Base-by-base conservation (phyloP, 2,797 vertebrate genomes). In the Agapornis canus region DNA sequence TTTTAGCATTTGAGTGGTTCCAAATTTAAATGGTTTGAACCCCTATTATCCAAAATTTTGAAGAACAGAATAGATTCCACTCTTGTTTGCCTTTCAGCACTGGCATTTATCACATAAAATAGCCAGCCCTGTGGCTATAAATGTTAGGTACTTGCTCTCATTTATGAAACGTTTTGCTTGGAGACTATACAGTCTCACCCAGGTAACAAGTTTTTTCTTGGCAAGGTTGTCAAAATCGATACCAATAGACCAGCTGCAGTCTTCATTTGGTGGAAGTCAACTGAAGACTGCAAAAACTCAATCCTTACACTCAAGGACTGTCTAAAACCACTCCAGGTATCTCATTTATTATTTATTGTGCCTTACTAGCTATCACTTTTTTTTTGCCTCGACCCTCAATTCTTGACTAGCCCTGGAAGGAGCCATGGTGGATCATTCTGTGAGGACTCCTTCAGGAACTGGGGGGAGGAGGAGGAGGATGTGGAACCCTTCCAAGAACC, bases 71-170 rank as follows among this genome's bases (percentile, higher is more conserved):
- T 37, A 80, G 31, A 26, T 86, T 86, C 37, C 56, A 6, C 6
- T 89, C 57, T 86, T 89, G 43, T 56, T 85, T 93, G 52, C 66
- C 51, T 92, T 94, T 90, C 56, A 84, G 23, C 22, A 27, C 27
- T 70, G 48, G 13, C 42, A 76, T 79, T 89, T 60, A 51, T 69
- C 48, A 86, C 22, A 66, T 51, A 37, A 85, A 77, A 66, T 4
- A 94, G 22, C 18, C 57, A 86, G 26, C 12, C 12, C 0, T 1
- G 10, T 64, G 70, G 47, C 54, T 76, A 51, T 17, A 65, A 91
- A 57, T 54, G 21, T 47, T 59, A 47, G 27, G 27, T 9, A 32
- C n/a, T 84, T 90, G 8, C n/a, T 90, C 26, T 82, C 56, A 39
- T 56, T 92, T 80, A 45, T 73, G 37, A 63, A 27, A 26, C 56